phyloP scores from a whole-genome alignment of 2,113 vertebrate genomes.

The Callorhinus ursinus region DNA sequence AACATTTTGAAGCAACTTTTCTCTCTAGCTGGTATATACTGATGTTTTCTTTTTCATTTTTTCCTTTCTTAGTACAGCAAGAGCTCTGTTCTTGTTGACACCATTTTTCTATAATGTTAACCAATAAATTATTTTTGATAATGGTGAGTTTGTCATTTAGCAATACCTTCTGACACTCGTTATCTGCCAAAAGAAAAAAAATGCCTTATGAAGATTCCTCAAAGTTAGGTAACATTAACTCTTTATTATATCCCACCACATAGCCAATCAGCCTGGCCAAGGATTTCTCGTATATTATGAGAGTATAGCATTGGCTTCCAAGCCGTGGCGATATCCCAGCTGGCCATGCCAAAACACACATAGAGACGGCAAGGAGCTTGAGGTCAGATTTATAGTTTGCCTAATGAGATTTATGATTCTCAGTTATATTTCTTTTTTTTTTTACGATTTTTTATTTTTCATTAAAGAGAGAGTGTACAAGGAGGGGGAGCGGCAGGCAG shows the following conservation, averaged over 20 bases:
- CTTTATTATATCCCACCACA: not conserved
- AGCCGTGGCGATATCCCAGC: not conserved
- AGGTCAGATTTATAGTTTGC: not conserved
- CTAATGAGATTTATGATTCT: not conserved
- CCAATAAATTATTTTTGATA: constrained; percentile 10
- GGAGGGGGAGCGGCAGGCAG: too few species aligned
- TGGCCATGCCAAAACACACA: not conserved
- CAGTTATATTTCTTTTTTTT: not conserved
- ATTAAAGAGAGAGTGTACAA: too few species aligned
- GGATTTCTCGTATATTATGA: not conserved
- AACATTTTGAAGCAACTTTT: constrained; percentile 14
- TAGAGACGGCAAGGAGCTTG: not conserved
- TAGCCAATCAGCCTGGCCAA: not conserved
- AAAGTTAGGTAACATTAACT: not conserved
- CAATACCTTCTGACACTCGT: not conserved
- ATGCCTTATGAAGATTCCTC: not conserved
- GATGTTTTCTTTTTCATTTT: not conserved
- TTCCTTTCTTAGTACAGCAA: not conserved
- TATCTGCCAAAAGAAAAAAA: not conserved
- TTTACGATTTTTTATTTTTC: too few species aligned
- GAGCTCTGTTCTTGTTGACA: not conserved
- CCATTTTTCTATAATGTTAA: constrained; percentile 19
- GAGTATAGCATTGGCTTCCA: not conserved
- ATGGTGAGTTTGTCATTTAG: not conserved
- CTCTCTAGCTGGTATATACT: not conserved